Percentiles rank a stretch among this genome's conserved stretches.
phyloP scores from a whole-genome alignment of 1,140 invertebrate genomes.

The Tachypleus tridentatus region DNA sequence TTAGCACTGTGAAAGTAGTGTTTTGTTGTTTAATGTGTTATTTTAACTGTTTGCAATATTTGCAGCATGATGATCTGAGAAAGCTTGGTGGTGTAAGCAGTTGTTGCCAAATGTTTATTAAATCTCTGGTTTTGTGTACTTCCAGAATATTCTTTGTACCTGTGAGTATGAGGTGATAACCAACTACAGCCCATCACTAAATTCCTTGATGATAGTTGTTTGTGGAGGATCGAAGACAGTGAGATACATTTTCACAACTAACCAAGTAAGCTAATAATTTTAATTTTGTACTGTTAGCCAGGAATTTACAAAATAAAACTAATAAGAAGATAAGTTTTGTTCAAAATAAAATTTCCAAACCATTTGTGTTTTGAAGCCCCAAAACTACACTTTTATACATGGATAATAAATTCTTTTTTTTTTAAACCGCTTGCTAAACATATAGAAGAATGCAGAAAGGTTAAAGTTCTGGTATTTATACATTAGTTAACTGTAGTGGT shows the following conservation, averaged over 20 bases:
- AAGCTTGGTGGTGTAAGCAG: no score
- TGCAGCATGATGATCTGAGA: no score
- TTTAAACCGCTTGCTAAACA: no score
- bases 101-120: background rate
- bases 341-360: background rate
- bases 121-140: slow-evolving; percentile 5
- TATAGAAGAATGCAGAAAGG: no score
- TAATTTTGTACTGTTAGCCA: no score
- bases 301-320: no score
- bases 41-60: no score
- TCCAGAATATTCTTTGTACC: slow-evolving; percentile 59
- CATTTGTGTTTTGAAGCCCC: background rate
- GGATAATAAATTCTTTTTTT: background rate
- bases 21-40: no score
- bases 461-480: no score
- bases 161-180: slow-evolving; percentile 75
- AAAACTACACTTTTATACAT: background rate
- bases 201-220: slow-evolving; percentile 62
- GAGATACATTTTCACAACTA: slow-evolving; percentile 74
- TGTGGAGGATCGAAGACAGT: slow-evolving; percentile 62
- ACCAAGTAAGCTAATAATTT: slow-evolving; percentile 47
- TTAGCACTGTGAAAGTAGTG: no score
- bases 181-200: slow-evolving; percentile 72
- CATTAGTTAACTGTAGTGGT: no score
- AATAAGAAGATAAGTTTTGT: no score